These are phyloP conservation scores for Cistogaster globosa DNA, from an alignment of 2,888 invertebrate species.

Conservation along the genomic window DNA sequence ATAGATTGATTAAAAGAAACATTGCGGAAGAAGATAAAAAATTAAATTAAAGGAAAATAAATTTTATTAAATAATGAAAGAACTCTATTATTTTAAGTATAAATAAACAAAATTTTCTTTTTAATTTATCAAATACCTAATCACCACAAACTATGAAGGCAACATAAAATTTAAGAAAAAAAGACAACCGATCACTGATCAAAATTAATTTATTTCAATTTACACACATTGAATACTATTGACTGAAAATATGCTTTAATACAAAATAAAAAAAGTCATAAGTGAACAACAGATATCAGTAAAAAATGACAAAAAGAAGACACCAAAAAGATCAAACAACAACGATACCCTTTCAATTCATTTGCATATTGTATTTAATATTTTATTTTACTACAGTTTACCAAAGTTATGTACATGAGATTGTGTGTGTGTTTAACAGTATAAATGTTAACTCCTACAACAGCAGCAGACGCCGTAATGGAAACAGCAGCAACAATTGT, in stretches of 20 bases:
- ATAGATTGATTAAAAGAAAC: not conserved
- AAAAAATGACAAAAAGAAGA: conserved; percentile 24
- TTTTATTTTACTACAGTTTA: not conserved
- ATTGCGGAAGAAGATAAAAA: not conserved
- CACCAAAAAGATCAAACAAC: conserved; percentile 55
- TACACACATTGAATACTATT: conserved; percentile 52
- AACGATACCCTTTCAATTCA: conserved; percentile 65
- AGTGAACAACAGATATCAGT: too few relatives aligned
- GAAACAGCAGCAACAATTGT: conserved; percentile 1
- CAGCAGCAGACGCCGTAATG: conserved; percentile 1
- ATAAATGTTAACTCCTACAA: conserved; percentile 57
- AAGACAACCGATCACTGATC: conserved; percentile 66
- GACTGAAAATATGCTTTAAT: conserved; percentile 1
- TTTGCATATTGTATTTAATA: conserved; percentile 54
- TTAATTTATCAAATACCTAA: not conserved
- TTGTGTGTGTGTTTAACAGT: conserved; percentile 1
- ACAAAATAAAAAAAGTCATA: not conserved
- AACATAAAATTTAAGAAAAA: not conserved
- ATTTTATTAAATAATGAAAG: too few relatives aligned
- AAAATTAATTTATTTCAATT: conserved; percentile 74
- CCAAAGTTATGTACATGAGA: conserved; percentile 1
- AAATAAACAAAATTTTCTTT: not conserved
- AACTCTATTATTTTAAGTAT: too few relatives aligned
- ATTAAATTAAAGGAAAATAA: not conserved
- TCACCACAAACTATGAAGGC: not conserved